Percentiles rank a stretch among this genome's conserved stretches.
These are phyloP conservation scores for Sepioteuthis lessoniana DNA, from an alignment of 2,888 invertebrate genomes.

Conservation along the genomic window DNA sequence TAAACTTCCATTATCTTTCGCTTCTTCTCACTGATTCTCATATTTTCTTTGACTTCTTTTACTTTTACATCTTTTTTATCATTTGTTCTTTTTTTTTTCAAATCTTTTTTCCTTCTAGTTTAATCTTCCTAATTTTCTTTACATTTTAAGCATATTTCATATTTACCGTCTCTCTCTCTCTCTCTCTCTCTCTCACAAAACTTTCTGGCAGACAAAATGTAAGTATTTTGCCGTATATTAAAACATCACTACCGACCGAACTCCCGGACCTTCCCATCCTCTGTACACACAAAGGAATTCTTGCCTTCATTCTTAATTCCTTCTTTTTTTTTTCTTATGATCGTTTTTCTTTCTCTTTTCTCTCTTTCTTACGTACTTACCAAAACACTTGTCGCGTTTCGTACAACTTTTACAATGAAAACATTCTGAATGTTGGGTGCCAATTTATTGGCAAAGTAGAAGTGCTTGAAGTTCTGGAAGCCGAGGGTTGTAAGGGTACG, in stretches of 20 bases:
- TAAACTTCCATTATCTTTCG: no score
- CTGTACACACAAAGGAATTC: not conserved
- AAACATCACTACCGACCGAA: not conserved
- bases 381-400: conserved; percentile 6
- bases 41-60: no score
- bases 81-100: no score
- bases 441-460: not conserved
- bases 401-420: not conserved
- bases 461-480: not conserved
- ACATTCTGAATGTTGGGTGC: conserved; percentile 33
- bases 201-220: not conserved
- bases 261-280: not conserved
- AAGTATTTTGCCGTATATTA: conserved; percentile 18
- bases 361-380: not conserved
- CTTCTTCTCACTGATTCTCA: no score
- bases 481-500: not conserved
- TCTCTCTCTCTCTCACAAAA: no score
- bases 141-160: no score
- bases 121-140: no score
- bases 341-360: not conserved
- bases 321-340: not conserved
- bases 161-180: no score
- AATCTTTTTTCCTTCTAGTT: no score
- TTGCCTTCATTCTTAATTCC: not conserved
- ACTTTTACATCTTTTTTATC: no score